Evolutionary conservation across 2,113 vertebrate genomes (phyloP), one percentile per base, ranked within the genome.

Genomic region (Callopanchax toddi): DNA sequence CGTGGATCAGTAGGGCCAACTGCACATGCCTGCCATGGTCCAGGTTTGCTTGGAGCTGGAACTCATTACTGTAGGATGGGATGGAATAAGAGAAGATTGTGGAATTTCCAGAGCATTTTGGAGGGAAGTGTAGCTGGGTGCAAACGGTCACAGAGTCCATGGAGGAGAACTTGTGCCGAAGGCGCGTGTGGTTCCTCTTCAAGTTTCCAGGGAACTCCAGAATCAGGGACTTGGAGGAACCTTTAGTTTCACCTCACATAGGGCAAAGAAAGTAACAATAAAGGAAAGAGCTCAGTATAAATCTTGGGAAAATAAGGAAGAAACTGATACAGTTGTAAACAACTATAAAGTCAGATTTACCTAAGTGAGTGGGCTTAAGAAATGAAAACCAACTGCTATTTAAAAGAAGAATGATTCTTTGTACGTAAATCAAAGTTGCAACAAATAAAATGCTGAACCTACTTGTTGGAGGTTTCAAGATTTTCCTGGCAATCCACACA

Each of bases 51-150:
- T 83, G 78, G 49, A 93, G 90, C 83, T 92, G 92, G 80, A 93
- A 92, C 67, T 91, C 89, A 60, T 91, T 87, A 67, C 83, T 81
- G 42, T 78, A 82, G 50, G 81, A 83, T 34, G 25, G 40, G 60
- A 79, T 76, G 76, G 90, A 88, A 76, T 93, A 93, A 51, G 92
- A 93, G 66, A 93, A 92, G 25, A 93, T 75, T 37, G 79, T 92
- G 75, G 78, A 93, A 81, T 68, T 37, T 78, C 90, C 89, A 18
- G 56, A 70, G 73, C 69, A 75, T 55, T 64, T 63, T 11, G 39
- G 77, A 73, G 89, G 64, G 6, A 93, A 87, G 44, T 67, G 81
- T 6, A 93, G 62, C 9, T 26, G 74, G 67, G 79, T 65, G 57
- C 90, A 93, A 74, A 93, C 52, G 1, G 87, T 92, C 75, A 93